A percentile compares a stretch with the other conserved stretches of the same genome.
phyloP scores from a whole-genome alignment of 2,113 vertebrate genomes.

The Mus spicilegus region DNA sequence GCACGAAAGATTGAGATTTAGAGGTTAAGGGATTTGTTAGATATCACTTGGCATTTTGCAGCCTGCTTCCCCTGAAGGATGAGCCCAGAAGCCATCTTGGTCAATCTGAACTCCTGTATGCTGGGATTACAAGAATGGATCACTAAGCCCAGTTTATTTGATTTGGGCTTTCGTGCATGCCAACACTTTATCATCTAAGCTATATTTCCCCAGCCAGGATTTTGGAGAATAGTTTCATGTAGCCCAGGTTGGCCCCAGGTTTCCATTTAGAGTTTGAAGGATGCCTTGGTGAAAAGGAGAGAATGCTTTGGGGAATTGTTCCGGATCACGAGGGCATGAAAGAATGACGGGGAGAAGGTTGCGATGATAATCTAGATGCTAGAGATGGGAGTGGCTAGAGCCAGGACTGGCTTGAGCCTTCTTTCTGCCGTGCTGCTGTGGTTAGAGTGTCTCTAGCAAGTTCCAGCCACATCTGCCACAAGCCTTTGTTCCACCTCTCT shows the following conservation, averaged over 20 bases:
- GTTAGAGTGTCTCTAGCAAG: not conserved
- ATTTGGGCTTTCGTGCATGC: not conserved
- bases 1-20: not conserved
- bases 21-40: not conserved
- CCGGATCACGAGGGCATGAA: not conserved
- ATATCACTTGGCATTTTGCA: not conserved
- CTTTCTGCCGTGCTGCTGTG: not conserved
- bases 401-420: not conserved
- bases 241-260: not conserved
- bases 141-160: not conserved
- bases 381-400: not conserved
- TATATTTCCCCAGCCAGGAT: too few species aligned
- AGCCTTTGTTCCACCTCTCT: not conserved
- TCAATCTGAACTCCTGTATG: not conserved
- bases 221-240: not conserved
- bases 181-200: too few species aligned
- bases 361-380: not conserved
- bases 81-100: not conserved
- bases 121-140: not conserved
- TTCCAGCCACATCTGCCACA: not conserved
- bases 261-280: not conserved
- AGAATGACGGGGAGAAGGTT: not conserved
- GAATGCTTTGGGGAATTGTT: not conserved
- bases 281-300: conserved; percentile 4
- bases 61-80: not conserved